Base-by-base conservation (phyloP, 2,113 vertebrate genomes). In the Bujurquina vittata region DNA sequence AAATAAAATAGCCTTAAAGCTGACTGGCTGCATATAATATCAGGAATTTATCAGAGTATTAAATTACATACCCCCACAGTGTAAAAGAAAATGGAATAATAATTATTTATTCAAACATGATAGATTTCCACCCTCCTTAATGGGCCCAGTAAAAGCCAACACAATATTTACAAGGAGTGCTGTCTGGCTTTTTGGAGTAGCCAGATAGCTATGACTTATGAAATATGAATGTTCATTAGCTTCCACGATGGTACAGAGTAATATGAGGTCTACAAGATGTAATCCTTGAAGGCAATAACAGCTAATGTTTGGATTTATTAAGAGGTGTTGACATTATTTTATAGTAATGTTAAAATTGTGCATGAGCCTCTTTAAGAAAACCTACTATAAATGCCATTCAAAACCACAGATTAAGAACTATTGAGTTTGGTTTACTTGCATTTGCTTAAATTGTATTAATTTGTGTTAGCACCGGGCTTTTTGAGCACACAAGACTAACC, bases 1-100 rank as follows among this genome's bases (percentile, higher is more conserved):
- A 14, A 33, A 35, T 35, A 75, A 75, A 40, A 81, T 40, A 18
- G 31, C 1, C 23, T 75, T 37, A 18, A 49, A 37, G 23, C 7
- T 62, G 56, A 65, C 18, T 74, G 26, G 56, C 9, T 7, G 14
- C 57, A 23, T 20, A 33, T 26, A 61, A 26, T 1, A 15, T 56
- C 76, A 14, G 26, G 23, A 20, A 43, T 84, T 59, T 84, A 77
- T 43, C 75, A 52, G 23, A 37, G 31, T 43, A 18, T 31, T 56
- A 23, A 23, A 81, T 65, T 10, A 0, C 23, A 17, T 11, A 2
- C 1, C 31, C 29, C 12, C 4, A n/a, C 55, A n/a, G 15, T 20
- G 56, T 72, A 77, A 62, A 76, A 20, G 60, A 84, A 84, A 90
- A 83, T 75, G n/a, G 20, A 65, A 73, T 20, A 75, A 75, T 62